Evolutionary conservation across 1,140 invertebrate genomes (phyloP).

Genomic region (Nylanderia fulva): DNA sequence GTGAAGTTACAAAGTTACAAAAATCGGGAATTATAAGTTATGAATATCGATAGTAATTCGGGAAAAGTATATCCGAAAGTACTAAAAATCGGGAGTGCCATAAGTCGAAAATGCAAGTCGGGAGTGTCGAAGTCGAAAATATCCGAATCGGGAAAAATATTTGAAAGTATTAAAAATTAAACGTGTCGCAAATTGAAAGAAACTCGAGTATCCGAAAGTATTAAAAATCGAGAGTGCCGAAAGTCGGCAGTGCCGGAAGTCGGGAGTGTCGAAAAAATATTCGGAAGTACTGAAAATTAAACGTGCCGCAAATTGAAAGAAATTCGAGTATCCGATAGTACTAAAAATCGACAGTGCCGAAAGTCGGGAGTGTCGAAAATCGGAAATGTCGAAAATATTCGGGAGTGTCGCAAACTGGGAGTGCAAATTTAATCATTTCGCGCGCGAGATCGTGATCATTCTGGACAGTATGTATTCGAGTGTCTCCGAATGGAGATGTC

Average conservation of each 20-base stretch:
- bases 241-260: too few relatives aligned
- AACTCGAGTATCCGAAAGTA: too few relatives aligned
- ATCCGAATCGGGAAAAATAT: too few relatives aligned
- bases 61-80: too few relatives aligned
- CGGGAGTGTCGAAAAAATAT: background rate
- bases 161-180: too few relatives aligned
- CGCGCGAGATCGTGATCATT: background rate
- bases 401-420: background rate
- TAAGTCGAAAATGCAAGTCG: background rate
- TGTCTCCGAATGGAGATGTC: background rate
- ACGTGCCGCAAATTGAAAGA: background rate
- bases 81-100: background rate
- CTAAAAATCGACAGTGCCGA: background rate
- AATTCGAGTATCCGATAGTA: background rate
- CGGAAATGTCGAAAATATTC: background rate
- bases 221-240: background rate
- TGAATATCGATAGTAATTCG: too few relatives aligned
- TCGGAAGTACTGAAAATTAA: background rate
- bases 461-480: background rate
- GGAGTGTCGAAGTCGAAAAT: background rate
- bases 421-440: conserved; percentile 16
- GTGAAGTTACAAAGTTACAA: too few relatives aligned
- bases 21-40: too few relatives aligned
- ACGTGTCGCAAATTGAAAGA: too few relatives aligned
- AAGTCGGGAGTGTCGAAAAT: conserved; percentile 2